phyloP scores from a whole-genome alignment of 2,113 vertebrate genomes.

The Brevimyrus niger region DNA sequence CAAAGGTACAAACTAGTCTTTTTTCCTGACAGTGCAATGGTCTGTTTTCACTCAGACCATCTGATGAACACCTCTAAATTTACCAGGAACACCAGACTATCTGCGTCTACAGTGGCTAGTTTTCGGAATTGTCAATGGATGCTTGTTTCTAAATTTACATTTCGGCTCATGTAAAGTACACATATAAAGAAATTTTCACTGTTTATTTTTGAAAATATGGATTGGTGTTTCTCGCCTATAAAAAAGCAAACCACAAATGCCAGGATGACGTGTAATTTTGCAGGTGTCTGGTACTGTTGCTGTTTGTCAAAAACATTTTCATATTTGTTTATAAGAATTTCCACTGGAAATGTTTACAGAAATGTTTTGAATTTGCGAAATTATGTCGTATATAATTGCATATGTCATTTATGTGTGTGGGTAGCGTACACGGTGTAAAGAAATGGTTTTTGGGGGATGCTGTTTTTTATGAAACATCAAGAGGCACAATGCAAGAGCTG shows the following conservation, averaged over 20 bases:
- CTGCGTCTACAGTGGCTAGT: not conserved
- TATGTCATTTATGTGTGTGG: not conserved
- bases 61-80: not conserved
- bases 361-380: not conserved
- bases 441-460: not conserved
- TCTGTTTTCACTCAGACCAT: constrained; percentile 27
- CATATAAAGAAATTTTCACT: not conserved
- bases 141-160: not conserved
- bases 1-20: too few species aligned
- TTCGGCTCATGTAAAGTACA: not conserved
- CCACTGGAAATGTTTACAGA: not conserved
- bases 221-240: not conserved
- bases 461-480: not conserved
- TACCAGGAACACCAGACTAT: not conserved
- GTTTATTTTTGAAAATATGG: not conserved
- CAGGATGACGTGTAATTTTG: too few species aligned
- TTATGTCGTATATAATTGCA: not conserved
- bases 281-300: not conserved
- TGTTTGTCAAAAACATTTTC: not conserved
- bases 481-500: not conserved
- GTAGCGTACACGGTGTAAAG: not conserved
- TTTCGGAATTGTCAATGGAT: not conserved
- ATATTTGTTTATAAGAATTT: not conserved
- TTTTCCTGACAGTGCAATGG: constrained; percentile 19
- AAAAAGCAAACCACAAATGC: not conserved